Evolutionary conservation across 2,797 vertebrate species (phyloP), one percentile per base, ranked within the genome.

Genomic region (Morelia viridis): DNA sequence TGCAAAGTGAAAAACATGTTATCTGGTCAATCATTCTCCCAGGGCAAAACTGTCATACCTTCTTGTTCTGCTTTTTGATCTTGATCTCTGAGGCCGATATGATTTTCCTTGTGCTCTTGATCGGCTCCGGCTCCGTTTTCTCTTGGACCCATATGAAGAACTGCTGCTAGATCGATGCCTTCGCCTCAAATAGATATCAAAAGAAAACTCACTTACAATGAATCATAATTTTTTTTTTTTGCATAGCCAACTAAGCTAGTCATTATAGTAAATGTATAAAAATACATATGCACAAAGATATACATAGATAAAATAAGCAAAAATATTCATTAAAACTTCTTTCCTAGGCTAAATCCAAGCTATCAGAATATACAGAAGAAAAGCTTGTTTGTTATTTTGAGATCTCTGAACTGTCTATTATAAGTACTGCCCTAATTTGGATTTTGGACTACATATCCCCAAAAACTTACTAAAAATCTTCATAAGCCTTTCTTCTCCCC

Each of bases 141-240:
- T 98, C 95, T 98, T 97, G 17, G 98, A 98, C 89, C 98, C 98
- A n/a, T 98, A 98, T 1, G 99, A 99, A 4, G 99, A 99, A 89
- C 98, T 99, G 97, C 98, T 99, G 98, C 98, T 99, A 86, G 99
- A 99, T 6, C 98, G 98, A 93, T 97, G 98, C 15, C 97, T 98
- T 95, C 97, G 98, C 93, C 99, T 99, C 94, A 90, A 98, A 97
- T 76, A 86, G 46, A 80, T 5, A 19, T n/a, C 28, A 11, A 4
- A 3, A n/a, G 3, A 26, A 10, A 90, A 19, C 1, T 0, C 1
- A 22, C 61, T 76, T 84, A 88, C 1, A 8, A 50, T 92, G 6
- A 3, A 24, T 0, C 1, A 1, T 0, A 89, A 76, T n/a, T 24
- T 13, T 31, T 12, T 90, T 8, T 15, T 7, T 1, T 0, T 10